These are phyloP conservation scores for Nephrotoma appendiculata DNA, from an alignment of 2,888 invertebrate genomes.

Conservation along the genomic window DNA sequence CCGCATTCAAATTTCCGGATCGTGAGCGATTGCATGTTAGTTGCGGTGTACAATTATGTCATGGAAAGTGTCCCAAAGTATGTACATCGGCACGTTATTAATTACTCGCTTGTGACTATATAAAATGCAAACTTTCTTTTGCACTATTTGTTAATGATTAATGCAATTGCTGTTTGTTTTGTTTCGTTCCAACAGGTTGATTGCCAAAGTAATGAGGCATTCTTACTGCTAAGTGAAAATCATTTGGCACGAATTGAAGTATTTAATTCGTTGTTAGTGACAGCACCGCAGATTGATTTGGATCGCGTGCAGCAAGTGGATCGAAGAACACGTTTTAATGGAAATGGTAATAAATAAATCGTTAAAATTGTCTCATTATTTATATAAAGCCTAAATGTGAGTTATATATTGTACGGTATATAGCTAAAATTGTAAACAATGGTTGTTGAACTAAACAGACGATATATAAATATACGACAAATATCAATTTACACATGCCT, in stretches of 20 bases:
- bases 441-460: background rate
- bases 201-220: slow-evolving; percentile 26
- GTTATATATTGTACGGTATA: background rate
- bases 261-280: slow-evolving; percentile 66
- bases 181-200: slow-evolving; percentile 25
- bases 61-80: slow-evolving; percentile 51
- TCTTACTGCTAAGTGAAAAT: slow-evolving; percentile 26
- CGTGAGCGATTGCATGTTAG: slow-evolving; percentile 59
- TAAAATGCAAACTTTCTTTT: background rate
- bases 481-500: background rate
- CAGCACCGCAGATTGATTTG: slow-evolving; percentile 61
- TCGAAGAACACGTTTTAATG: background rate
- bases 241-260: slow-evolving; percentile 44
- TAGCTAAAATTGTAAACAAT: too few species aligned
- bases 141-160: background rate
- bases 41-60: slow-evolving; percentile 65
- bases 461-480: too few species aligned
- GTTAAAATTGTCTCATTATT: too few species aligned
- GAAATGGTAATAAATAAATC: slow-evolving; percentile 22
- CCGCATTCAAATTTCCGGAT: slow-evolving; percentile 73
- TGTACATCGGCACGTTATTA: slow-evolving; percentile 13
- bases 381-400: background rate
- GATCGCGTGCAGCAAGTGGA: slow-evolving; percentile 29
- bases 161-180: slow-evolving; percentile 4
- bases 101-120: background rate